phyloP scores from a whole-genome alignment of 2,113 vertebrate genomes.

The Chlorocebus sabaeus region DNA sequence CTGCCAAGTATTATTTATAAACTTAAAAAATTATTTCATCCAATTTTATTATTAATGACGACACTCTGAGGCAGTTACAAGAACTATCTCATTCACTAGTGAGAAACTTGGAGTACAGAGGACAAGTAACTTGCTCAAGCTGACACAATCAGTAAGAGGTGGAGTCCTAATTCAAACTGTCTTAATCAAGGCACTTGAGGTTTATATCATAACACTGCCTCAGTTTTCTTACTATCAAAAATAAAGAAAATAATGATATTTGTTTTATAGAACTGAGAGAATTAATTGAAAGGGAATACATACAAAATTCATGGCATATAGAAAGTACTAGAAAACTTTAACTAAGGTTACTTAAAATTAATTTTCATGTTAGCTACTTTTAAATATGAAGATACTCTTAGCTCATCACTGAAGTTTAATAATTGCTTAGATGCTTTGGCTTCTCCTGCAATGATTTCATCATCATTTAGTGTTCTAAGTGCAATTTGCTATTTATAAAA shows the following conservation, averaged over 20 bases:
- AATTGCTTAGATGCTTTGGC: not conserved
- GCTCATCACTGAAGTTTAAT: not conserved
- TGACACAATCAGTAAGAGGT: not conserved
- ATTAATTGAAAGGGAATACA: not conserved
- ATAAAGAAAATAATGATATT: not conserved
- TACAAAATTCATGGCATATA: not conserved
- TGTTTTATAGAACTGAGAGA: not conserved
- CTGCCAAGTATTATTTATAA: not conserved
- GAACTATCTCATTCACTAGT: not conserved
- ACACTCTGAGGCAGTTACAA: not conserved
- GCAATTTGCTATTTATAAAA: conserved; percentile 24
- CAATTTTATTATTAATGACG: conserved; percentile 1
- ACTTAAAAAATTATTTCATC: not conserved
- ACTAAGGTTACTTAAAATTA: not conserved
- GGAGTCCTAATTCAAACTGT: not conserved
- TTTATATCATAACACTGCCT: not conserved
- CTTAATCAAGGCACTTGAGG: not conserved
- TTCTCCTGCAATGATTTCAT: conserved; percentile 15
- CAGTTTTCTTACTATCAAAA: not conserved
- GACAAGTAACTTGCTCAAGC: not conserved
- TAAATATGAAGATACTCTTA: not conserved
- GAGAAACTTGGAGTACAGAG: not conserved
- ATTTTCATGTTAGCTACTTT: conserved; percentile 20
- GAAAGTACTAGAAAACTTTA: not conserved
- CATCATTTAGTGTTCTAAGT: conserved; percentile 17